Conservation (phyloP, 2,797 vertebrate genomes). For the Gymnocypris eckloni region DNA sequence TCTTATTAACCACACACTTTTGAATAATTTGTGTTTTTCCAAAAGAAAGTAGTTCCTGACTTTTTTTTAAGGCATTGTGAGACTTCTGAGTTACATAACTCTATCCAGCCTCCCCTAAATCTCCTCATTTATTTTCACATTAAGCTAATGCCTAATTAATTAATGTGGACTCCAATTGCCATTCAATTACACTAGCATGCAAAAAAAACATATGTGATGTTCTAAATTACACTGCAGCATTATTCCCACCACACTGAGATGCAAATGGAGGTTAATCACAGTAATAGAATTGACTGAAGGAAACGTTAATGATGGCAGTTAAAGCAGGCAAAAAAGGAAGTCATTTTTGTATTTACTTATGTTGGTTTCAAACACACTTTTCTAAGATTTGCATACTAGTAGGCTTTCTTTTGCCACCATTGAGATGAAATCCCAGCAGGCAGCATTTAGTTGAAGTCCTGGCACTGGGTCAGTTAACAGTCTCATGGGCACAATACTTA, state of each 20-base stretch:
- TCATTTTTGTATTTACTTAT: constrained; percentile 30
- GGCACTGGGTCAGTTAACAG: background rate
- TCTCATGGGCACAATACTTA: constrained; percentile 11
- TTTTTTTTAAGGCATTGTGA: background rate
- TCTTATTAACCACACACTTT: background rate
- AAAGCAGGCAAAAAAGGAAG: constrained; percentile 60
- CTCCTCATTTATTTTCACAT: constrained; percentile 72
- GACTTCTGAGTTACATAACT: constrained; percentile 8
- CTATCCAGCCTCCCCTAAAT: constrained; percentile 47
- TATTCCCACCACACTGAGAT: constrained; percentile 63
- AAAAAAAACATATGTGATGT: constrained; percentile 45
- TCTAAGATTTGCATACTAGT: background rate
- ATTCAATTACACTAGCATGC: constrained; percentile 64
- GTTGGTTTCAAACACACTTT: constrained; percentile 10
- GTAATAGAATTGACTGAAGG: constrained; percentile 71
- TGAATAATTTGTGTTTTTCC: background rate
- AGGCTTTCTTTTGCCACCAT: background rate
- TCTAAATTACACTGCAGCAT: constrained; percentile 64
- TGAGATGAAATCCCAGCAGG: background rate
- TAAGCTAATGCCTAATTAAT: constrained; percentile 76
- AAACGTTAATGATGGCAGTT: constrained; percentile 76
- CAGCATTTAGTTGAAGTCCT: background rate
- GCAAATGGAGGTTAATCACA: constrained; percentile 80
- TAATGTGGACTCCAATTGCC: constrained; percentile 74
- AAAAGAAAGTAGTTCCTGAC: background rate